Base-by-base conservation (phyloP, 2,113 vertebrate species). In the Toxostoma redivivum region DNA sequence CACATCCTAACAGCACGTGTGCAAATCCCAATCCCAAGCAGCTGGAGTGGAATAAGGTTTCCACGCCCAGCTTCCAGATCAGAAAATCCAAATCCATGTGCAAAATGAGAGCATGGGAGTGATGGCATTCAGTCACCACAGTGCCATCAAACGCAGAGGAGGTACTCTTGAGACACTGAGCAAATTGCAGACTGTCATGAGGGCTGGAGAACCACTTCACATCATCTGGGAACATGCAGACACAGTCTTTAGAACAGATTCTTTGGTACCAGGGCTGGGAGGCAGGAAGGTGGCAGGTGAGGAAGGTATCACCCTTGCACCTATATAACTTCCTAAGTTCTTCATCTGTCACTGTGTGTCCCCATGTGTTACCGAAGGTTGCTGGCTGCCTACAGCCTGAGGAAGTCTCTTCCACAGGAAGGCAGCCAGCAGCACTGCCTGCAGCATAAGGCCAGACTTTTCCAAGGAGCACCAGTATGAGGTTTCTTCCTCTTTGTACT, bases 71-170 rank as follows among this genome's bases (percentile, higher is more conserved):
- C 24, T 61, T 84, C 12, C 33, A 40, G 25, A 71, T 28, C 23
- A 62, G 62, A 35, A 77, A 89, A 80, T 22, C 27, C 42, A 91
- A 92, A 85, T 31, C 54, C 35, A 10, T 2, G 0, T 65, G 42
- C 0, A 5, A 88, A 56, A 1, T 4, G 0, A 5, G 67, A 82
- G 45, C 1, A 0, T 25, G 28, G 45, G 10, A 82, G 23, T 0
- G 3, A 27, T 14, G 23, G 4, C 30, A 33, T 65, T 82, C 33
- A 6, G 10, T 44, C 47, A 40, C 38, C 3, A 0, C 50, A 30
- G 35, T 15, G 24, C 48, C 5, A 11, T 42, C 9, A 20, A 33
- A 42, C 6, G 14, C 22, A 72, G 27, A 22, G 0, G 2, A 72
- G 14, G 20, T 47, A 19, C 24, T 44, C 16, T 50, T 62, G 85